Evolutionary conservation across 2,113 vertebrate species (phyloP).

Genomic region (Cyphomyrus discorhynchus): DNA sequence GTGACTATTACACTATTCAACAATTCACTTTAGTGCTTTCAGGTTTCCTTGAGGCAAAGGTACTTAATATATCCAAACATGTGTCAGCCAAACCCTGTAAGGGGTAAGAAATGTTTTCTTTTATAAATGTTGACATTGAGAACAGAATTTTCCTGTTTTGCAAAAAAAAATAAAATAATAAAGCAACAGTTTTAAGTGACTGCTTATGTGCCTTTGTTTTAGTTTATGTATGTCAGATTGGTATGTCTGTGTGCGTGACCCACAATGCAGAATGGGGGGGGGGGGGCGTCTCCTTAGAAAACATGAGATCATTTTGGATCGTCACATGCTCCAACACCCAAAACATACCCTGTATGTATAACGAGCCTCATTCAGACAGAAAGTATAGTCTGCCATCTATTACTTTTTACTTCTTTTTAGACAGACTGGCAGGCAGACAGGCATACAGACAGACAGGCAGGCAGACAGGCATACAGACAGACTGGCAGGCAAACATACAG

Average conservation of each 20-base stretch:
- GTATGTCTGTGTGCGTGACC: neutral
- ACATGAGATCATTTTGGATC: neutral
- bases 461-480: too few species aligned
- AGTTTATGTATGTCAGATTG: neutral
- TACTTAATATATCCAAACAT: neutral
- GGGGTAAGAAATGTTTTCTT: neutral
- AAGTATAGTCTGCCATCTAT: neutral
- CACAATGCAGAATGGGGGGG: neutral
- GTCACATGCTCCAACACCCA: neutral
- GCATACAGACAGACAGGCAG: neutral
- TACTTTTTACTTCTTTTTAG: neutral
- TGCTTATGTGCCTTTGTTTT: neutral
- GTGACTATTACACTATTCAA: neutral
- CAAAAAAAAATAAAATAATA: neutral
- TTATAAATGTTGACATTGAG: neutral
- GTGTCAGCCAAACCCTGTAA: conserved; percentile 5
- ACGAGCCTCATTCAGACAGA: neutral
- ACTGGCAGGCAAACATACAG: too few species aligned
- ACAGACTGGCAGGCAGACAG: neutral
- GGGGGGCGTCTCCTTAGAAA: neutral
- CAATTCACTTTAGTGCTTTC: neutral
- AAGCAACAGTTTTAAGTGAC: neutral
- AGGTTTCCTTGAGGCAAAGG: neutral
- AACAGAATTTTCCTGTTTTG: neutral
- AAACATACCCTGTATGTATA: neutral